Percentiles rank a stretch among this genome's conserved stretches.
Evolutionary conservation across 1,140 invertebrate genomes (phyloP).

Genomic region (Coenobita brevimanus): DNA sequence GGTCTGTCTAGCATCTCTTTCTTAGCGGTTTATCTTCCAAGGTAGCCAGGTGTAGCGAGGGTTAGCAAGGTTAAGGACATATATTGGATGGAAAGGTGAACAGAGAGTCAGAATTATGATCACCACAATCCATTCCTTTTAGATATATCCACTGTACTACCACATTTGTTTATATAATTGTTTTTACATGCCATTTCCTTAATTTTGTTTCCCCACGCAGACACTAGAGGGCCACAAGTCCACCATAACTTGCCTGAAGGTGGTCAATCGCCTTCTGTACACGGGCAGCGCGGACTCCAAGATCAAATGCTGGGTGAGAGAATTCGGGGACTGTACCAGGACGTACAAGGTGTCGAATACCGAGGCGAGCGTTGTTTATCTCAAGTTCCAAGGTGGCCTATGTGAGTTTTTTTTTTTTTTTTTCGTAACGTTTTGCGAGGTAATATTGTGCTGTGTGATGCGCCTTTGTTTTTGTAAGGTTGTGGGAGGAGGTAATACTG

Average conservation of each 20-base stretch:
- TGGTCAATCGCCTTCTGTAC: constrained; percentile 76
- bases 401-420: too few relatives aligned
- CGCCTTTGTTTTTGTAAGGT: too few relatives aligned
- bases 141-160: neutral
- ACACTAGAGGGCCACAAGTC: constrained; percentile 76
- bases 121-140: too few relatives aligned
- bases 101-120: too few relatives aligned
- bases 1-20: too few relatives aligned
- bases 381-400: constrained; percentile 75
- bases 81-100: too few relatives aligned
- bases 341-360: constrained; percentile 74
- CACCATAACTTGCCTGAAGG: constrained; percentile 76
- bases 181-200: constrained; percentile 65
- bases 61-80: too few relatives aligned
- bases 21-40: too few relatives aligned
- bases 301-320: constrained; percentile 77
- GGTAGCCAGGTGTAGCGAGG: too few relatives aligned
- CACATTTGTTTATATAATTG: neutral
- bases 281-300: constrained; percentile 77
- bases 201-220: constrained; percentile 63
- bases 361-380: constrained; percentile 75
- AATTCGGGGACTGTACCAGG: constrained; percentile 77
- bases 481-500: too few relatives aligned
- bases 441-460: too few relatives aligned
- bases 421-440: constrained; percentile 67